Base-by-base conservation (phyloP, 2,797 vertebrate species). In the Garrulus glandarius region DNA sequence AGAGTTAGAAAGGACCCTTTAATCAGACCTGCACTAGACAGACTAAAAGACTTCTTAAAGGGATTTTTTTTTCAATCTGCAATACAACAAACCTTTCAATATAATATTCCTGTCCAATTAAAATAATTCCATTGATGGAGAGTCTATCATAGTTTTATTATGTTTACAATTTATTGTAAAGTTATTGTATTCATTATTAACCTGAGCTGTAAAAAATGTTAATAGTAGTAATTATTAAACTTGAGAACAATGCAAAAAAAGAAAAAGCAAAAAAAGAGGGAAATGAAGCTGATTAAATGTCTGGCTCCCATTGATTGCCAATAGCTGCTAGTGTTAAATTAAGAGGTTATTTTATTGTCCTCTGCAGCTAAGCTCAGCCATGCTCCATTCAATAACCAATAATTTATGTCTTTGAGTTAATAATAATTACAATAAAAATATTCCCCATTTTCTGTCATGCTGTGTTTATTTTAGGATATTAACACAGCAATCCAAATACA, bases 381-480 rank as follows among this genome's bases (percentile, higher is more conserved):
- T 89, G n/a, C 56, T 85, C 24, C 71, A 83, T 94, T 95, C 93
- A 89, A 85, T 94, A 96, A 91, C 84, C 69, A 89, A 91, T 87
- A 94, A 94, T 83, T 95, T 93, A 83, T 71, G 81, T 71, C 68
- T 93, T 36, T 92, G 77, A 92, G 67, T 93, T 96, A 83, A 94
- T 93, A 95, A 87, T 75, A 89, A 95, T 96, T 90, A 95, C 84
- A 95, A 83, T 94, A 77, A 94, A 94, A 92, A 71, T 96, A 93
- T 94, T 91, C 64, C 77, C 53, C 36, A 67, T 92, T 94, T 96
- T 95, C 81, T 92, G 71, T 49, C 91, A 71, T 46, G 74, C 81
- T 43, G 46, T 94, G 92, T 94, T 97, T 97, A 96, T 96, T 96
- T 96, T 97, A 93, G 86, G 89, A 94, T 95, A 79, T 95, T 96